phyloP scores from a whole-genome alignment of 2,888 invertebrate species.

The Rhabditoides inermis region DNA sequence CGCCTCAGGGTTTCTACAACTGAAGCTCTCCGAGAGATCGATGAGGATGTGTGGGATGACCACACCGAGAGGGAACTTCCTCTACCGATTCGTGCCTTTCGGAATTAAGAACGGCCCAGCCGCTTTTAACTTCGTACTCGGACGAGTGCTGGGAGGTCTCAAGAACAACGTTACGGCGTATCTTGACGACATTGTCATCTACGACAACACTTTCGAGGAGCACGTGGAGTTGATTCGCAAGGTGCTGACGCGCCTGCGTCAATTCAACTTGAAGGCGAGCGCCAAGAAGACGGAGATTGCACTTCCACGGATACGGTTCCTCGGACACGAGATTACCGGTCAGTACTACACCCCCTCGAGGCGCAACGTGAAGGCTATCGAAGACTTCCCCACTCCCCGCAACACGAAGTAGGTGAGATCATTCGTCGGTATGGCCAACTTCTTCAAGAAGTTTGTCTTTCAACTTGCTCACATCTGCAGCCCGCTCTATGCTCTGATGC shows the following conservation, averaged over 20 bases:
- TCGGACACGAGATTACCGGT: constrained; percentile 15
- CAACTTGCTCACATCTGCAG: constrained; percentile 5
- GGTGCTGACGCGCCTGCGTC: constrained; percentile 11
- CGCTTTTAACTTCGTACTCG: constrained; percentile 10
- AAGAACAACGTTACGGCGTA: constrained; percentile 10
- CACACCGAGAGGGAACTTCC: constrained; percentile 9
- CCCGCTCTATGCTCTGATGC: constrained; percentile 5
- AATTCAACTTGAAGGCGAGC: constrained; percentile 13
- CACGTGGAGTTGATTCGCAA: constrained; percentile 7
- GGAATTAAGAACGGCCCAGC: constrained; percentile 18
- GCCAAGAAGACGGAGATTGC: constrained; percentile 19
- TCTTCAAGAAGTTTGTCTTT: constrained; percentile 10
- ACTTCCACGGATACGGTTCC: constrained; percentile 4
- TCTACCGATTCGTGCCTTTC: constrained; percentile 10
- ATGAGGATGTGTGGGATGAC: constrained; percentile 9
- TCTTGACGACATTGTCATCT: constrained; percentile 19
- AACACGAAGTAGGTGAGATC: constrained; percentile 14
- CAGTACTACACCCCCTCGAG: constrained; percentile 10
- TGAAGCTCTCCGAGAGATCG: constrained; percentile 3
- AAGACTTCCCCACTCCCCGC: constrained; percentile 13
- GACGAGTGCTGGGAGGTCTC: constrained; percentile 9
- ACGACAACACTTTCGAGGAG: constrained; percentile 5
- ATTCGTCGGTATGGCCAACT: constrained; percentile 25
- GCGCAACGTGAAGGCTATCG: constrained; percentile 12
- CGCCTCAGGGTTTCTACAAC: constrained; percentile 18